These are phyloP conservation scores for Meta bourneti DNA, from an alignment of 2,888 invertebrate genomes.

Conservation along the genomic window DNA sequence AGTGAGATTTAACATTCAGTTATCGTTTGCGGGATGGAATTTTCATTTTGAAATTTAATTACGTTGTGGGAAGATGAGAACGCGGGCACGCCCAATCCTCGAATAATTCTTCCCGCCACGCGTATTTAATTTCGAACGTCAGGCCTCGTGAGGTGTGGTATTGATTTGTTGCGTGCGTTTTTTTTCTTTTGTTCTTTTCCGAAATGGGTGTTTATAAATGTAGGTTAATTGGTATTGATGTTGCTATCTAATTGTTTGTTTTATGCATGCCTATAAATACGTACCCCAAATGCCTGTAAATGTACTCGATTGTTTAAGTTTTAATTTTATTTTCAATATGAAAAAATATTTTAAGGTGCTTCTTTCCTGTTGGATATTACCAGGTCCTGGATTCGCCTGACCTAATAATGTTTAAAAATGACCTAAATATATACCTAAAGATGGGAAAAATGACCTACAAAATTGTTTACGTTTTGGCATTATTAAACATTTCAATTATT, in stretches of 20 bases:
- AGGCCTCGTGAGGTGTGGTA: background rate
- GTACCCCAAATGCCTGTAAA: no score
- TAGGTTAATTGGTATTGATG: background rate
- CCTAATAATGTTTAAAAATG: no score
- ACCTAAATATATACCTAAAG: no score
- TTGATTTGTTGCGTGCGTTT: background rate
- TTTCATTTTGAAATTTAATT: constrained; percentile 57
- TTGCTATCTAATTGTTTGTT: background rate
- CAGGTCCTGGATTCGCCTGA: no score
- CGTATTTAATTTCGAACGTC: background rate
- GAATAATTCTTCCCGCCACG: background rate
- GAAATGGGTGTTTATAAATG: background rate
- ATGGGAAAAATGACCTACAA: no score
- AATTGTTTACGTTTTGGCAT: no score
- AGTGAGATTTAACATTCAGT: constrained; percentile 31
- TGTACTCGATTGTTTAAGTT: no score
- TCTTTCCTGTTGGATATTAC: no score
- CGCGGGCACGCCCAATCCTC: constrained; percentile 32
- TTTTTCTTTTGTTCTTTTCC: background rate
- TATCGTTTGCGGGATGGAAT: background rate
- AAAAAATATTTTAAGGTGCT: no score
- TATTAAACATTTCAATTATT: no score
- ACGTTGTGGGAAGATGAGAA: constrained; percentile 44
- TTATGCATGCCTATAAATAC: no score
- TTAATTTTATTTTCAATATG: no score